phyloP scores from a whole-genome alignment of 1,140 invertebrate species.

The Papilio glaucus region DNA sequence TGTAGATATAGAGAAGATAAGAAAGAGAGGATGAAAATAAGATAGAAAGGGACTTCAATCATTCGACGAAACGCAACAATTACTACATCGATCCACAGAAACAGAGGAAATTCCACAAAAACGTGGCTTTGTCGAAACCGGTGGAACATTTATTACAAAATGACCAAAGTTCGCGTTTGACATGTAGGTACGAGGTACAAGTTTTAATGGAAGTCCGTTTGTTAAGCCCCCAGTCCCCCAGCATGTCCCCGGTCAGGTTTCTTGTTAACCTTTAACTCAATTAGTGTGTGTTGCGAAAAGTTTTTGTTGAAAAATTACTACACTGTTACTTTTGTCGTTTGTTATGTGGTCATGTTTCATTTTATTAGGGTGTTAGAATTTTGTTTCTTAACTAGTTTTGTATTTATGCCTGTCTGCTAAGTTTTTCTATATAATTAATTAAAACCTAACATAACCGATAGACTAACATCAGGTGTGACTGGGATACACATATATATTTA shows the following conservation, averaged over 20 bases:
- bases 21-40: too few species aligned
- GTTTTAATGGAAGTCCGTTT: constrained; percentile 7
- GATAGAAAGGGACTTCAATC: too few species aligned
- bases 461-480: too few species aligned
- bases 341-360: constrained; percentile 1
- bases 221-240: neutral
- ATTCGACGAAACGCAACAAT: too few species aligned
- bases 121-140: neutral
- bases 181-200: neutral
- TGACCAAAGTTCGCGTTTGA: neutral
- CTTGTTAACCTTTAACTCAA: constrained; percentile 13
- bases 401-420: too few species aligned
- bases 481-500: too few species aligned
- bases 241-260: neutral
- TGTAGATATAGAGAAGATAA: too few species aligned
- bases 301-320: neutral
- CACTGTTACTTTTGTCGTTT: neutral
- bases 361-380: neutral
- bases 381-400: neutral
- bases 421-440: too few species aligned
- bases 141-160: neutral
- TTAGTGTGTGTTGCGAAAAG: neutral
- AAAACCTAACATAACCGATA: too few species aligned
- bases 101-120: neutral
- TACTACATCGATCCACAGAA: too few species aligned